Percentiles rank a stretch among this genome's conserved stretches.
These are phyloP conservation scores for Drosophila kikkawai DNA, from an alignment of 1,140 invertebrate genomes.

Conservation along the genomic window DNA sequence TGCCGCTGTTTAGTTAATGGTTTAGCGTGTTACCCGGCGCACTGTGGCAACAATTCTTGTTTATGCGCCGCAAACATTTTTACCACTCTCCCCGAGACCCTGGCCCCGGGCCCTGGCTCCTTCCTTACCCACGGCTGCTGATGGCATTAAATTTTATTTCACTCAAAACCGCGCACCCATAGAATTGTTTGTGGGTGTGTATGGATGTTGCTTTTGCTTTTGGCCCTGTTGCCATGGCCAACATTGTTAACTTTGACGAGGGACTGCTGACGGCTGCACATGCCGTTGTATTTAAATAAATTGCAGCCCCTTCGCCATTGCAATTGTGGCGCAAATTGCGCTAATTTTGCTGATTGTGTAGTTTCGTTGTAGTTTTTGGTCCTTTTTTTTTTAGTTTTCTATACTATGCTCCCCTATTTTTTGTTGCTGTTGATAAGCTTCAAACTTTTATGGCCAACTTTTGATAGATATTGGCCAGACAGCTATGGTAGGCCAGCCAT, in stretches of 20 bases:
- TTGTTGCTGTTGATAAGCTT: slow-evolving; percentile 27
- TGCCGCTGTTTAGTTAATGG: slow-evolving; percentile 78
- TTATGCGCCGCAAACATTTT: slow-evolving; percentile 81
- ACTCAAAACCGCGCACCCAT: slow-evolving; percentile 60
- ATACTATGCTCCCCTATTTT: slow-evolving; percentile 4
- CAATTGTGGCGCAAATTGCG: slow-evolving; percentile 73
- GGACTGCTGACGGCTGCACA: slow-evolving; percentile 54
- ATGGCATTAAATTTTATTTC: slow-evolving; percentile 80
- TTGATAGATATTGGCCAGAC: slow-evolving; percentile 67
- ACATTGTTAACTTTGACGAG: slow-evolving; percentile 58
- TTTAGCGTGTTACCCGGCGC: slow-evolving; percentile 71
- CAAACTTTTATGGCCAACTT: slow-evolving; percentile 51
- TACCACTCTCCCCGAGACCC: slow-evolving; percentile 35
- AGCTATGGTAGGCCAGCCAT: slow-evolving; percentile 36
- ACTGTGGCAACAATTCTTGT: slow-evolving; percentile 74
- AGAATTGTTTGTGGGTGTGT: slow-evolving; percentile 36
- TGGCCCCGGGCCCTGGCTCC: neutral
- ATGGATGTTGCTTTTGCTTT: slow-evolving; percentile 4
- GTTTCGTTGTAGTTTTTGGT: slow-evolving; percentile 44
- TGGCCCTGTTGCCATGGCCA: slow-evolving; percentile 31
- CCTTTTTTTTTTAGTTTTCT: slow-evolving; percentile 19
- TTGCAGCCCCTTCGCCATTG: slow-evolving; percentile 55
- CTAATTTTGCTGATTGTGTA: slow-evolving; percentile 72
- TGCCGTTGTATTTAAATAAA: slow-evolving; percentile 69
- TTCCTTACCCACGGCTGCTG: slow-evolving; percentile 42